A percentile compares a stretch with the other conserved stretches of the same genome.
phyloP scores from a whole-genome alignment of 2,888 invertebrate genomes.

The Brenthis ino region DNA sequence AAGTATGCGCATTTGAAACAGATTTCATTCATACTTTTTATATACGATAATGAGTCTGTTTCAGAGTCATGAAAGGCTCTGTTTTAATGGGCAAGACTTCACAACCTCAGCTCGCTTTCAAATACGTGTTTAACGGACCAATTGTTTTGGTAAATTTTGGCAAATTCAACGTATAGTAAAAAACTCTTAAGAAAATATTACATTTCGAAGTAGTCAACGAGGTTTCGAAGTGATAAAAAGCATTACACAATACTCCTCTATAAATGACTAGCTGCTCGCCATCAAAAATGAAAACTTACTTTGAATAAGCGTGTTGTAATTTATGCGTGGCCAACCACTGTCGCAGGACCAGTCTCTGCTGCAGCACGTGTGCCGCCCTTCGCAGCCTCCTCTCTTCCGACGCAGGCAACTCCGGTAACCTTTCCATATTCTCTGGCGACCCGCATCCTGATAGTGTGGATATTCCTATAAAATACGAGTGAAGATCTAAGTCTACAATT shows the following conservation, averaged over 20 bases:
- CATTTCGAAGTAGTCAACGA: no score
- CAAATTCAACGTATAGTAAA: not conserved
- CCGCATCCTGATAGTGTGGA: slow-evolving; percentile 92
- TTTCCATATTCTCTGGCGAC: slow-evolving; percentile 86
- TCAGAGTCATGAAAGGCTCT: slow-evolving; percentile 21
- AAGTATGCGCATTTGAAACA: slow-evolving; percentile 22
- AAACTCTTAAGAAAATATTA: no score
- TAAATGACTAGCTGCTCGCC: no score
- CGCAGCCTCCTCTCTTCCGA: slow-evolving; percentile 92
- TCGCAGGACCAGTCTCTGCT: slow-evolving; percentile 91
- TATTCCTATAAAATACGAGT: slow-evolving; percentile 83
- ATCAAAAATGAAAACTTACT: slow-evolving; percentile 63
- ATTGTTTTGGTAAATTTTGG: not conserved
- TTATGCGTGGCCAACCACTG: slow-evolving; percentile 91
- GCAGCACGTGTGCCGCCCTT: slow-evolving; percentile 89
- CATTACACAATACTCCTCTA: no score
- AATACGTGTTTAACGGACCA: slow-evolving; percentile 5
- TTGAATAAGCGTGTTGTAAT: slow-evolving; percentile 88
- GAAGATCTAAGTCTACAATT: not conserved
- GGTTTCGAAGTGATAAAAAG: not conserved
- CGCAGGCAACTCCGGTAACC: slow-evolving; percentile 90
- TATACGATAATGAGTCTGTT: slow-evolving; percentile 31
- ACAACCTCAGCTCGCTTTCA: slow-evolving; percentile 5
- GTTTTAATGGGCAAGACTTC: slow-evolving; percentile 24
- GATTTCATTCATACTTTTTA: slow-evolving; percentile 27